phyloP scores from a whole-genome alignment of 2,888 invertebrate species.

The Cistogaster globosa region DNA sequence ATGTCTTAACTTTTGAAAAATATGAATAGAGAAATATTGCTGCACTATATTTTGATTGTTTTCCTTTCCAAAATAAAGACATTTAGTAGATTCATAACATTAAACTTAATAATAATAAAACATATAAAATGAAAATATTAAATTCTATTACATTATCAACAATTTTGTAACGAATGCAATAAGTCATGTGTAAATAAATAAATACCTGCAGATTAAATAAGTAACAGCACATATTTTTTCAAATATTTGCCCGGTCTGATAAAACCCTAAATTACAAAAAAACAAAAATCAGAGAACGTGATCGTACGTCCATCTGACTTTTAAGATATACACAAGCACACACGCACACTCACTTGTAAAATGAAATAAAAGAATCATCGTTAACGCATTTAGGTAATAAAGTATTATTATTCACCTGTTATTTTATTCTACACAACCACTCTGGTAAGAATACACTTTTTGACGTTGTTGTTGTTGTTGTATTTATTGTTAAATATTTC shows the following conservation, averaged over 20 bases:
- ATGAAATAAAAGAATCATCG: conserved; percentile 7
- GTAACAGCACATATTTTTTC: neutral
- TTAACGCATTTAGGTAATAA: conserved; percentile 17
- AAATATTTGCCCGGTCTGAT: neutral
- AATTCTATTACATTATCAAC: too few relatives aligned
- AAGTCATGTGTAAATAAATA: too few relatives aligned
- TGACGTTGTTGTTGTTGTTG: conserved; percentile 26
- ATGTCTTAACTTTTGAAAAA: too few relatives aligned
- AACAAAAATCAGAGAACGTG: conserved; percentile 32
- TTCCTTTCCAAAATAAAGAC: too few relatives aligned
- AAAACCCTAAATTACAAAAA: neutral
- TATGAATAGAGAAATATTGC: too few relatives aligned
- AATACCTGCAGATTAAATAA: neutral
- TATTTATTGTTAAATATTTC: neutral
- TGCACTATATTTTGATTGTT: too few relatives aligned
- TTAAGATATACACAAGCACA: neutral
- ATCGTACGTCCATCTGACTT: conserved; percentile 6
- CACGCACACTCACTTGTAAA: neutral
- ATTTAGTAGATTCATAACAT: too few relatives aligned
- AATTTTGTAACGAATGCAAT: too few relatives aligned
- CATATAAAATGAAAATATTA: too few relatives aligned
- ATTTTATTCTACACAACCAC: conserved; percentile 35
- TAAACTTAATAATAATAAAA: too few relatives aligned
- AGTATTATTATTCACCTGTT: conserved; percentile 44
- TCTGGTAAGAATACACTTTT: conserved; percentile 10